A percentile compares a stretch with the other conserved stretches of the same genome.
Conservation (phyloP, 1,140 invertebrate genomes). For the Lamellibrachia luymesi region DNA sequence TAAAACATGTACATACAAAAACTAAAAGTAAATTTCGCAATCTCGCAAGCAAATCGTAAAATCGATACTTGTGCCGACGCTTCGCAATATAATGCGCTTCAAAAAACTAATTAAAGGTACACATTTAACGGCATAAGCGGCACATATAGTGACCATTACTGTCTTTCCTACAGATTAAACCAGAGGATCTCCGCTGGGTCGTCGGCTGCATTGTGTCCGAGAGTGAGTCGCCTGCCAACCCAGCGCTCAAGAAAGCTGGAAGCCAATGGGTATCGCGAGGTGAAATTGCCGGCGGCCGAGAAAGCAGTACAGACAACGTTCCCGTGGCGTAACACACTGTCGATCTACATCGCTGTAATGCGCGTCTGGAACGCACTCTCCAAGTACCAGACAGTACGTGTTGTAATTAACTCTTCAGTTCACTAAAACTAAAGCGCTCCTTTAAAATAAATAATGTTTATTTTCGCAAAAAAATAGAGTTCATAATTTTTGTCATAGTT, state of each 20-base stretch:
- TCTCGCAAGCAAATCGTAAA: no score
- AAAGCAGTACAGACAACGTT: background rate
- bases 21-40: no score
- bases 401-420: background rate
- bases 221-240: background rate
- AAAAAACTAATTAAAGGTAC: no score
- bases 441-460: background rate
- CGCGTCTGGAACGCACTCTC: background rate
- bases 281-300: background rate
- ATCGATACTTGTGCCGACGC: no score
- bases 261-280: background rate
- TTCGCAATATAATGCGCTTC: no score
- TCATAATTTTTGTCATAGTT: no score
- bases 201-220: background rate
- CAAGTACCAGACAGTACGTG: background rate
- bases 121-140: no score
- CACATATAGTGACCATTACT: no score
- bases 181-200: background rate
- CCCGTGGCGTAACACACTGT: background rate
- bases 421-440: background rate
- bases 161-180: background rate
- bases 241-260: background rate
- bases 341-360: background rate
- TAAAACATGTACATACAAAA: no score
- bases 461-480: no score